Evolutionary conservation across 2,113 vertebrate species (phyloP), one percentile per base, ranked within the genome.

Genomic region (Hypomesus transpacificus): DNA sequence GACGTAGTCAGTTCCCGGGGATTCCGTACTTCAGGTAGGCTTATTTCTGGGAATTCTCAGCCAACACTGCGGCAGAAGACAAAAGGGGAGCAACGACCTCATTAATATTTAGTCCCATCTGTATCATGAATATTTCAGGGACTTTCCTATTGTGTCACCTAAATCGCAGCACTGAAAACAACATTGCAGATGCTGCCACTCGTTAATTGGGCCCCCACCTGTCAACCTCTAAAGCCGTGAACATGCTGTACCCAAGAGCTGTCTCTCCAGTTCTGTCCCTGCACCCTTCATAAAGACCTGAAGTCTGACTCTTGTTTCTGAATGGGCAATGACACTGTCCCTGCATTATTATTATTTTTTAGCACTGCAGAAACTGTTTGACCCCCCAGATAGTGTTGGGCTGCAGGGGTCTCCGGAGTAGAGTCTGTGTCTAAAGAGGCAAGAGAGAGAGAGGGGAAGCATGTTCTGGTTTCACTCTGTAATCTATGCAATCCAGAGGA

Each of bases 51-150:
- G 74, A 67, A 66, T 68, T 82, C 64, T 75, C 72, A 9, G 66
- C 39, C 39, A 46, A 46, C 61, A 21, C 63, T 76, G 76, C 72
- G 16, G 76, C 75, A 73, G 67, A 54, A 78, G 67, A 51, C 54
- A 53, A 21, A 74, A 71, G 75, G 80, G 68, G 63, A 76, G 73
- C 84, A 84, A 83, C 75, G 69, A 84, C 58, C 81, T 87, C 81
- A 86, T 90, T 84, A 88, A 90, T 89, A 70, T 66, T 86, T 89
- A 69, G 88, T 86, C 80, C 62, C 1, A 75, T 46, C 75, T 78
- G 77, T 79, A 75, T 87, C 85, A 80, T 90, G 68, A 79, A 87
- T 89, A 78, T 68, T 76, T 90, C 82, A 84, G 86, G 24, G 34
- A 68, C 28, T 14, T 62, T 69, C 66, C 82, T 71, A 77, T 83